phyloP scores from a whole-genome alignment of 1,140 invertebrate genomes.

The Aethina tumida region DNA sequence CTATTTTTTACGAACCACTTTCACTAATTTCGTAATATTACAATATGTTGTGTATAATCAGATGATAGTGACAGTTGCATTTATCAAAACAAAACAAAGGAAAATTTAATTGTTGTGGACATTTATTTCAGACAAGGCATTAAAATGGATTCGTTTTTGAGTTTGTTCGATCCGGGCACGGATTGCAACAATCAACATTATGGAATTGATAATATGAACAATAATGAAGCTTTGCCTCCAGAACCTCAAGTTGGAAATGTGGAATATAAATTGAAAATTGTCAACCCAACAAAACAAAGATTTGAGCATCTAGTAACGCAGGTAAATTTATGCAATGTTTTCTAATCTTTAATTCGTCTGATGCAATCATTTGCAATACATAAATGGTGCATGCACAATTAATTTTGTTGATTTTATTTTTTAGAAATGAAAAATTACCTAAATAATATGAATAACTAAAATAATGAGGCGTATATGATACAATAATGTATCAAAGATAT shows the following conservation, averaged over 20 bases:
- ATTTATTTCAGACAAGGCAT: no score
- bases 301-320: slow-evolving; percentile 87
- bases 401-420: neutral
- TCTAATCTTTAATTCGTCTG: neutral
- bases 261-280: slow-evolving; percentile 86
- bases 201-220: slow-evolving; percentile 29
- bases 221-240: slow-evolving; percentile 55
- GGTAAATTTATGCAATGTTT: slow-evolving; percentile 35
- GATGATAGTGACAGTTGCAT: no score
- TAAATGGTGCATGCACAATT: neutral
- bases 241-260: slow-evolving; percentile 86
- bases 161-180: slow-evolving; percentile 58
- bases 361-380: neutral
- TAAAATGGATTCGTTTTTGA: slow-evolving; percentile 66
- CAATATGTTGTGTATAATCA: no score
- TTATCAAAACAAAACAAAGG: no score
- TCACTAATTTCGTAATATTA: no score
- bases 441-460: no score
- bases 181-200: slow-evolving; percentile 28
- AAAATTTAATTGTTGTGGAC: no score
- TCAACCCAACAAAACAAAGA: slow-evolving; percentile 70
- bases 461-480: no score
- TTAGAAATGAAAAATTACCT: no score
- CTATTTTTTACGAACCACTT: no score
- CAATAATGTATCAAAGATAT: no score